Conservation (phyloP, 2,888 invertebrate species). For the Agonopterix heracliana region DNA sequence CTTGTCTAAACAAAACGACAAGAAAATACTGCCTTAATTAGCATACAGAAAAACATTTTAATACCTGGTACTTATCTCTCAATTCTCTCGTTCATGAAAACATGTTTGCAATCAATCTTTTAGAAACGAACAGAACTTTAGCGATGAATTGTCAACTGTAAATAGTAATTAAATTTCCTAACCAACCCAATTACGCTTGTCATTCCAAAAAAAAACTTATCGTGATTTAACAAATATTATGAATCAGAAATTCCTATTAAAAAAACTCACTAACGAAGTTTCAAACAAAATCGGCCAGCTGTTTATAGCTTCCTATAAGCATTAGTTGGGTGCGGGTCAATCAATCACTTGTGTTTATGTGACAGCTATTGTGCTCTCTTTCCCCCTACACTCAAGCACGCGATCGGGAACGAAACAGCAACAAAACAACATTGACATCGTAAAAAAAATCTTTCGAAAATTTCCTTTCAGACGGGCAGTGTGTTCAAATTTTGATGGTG, state of each 20-base stretch:
- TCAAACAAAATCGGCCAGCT: slow-evolving; percentile 51
- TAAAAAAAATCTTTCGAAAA: slow-evolving; percentile 30
- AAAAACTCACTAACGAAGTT: slow-evolving; percentile 26
- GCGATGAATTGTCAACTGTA: neutral
- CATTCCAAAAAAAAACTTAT: slow-evolving; percentile 26
- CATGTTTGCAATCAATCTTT: too few species aligned
- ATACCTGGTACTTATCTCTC: too few species aligned
- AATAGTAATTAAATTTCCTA: neutral
- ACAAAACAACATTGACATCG: too few species aligned
- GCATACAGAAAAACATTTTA: slow-evolving; percentile 12
- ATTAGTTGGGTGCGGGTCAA: slow-evolving; percentile 68
- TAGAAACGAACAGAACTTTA: neutral
- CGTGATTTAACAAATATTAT: slow-evolving; percentile 34
- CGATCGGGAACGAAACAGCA: slow-evolving; percentile 30
- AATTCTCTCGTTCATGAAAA: too few species aligned
- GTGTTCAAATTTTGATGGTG: too few species aligned
- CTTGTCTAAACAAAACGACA: slow-evolving; percentile 20
- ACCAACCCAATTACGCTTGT: slow-evolving; percentile 22
- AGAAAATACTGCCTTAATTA: slow-evolving; percentile 8
- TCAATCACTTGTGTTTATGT: slow-evolving; percentile 71
- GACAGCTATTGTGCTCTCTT: slow-evolving; percentile 58
- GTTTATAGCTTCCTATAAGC: slow-evolving; percentile 67
- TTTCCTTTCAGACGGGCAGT: too few species aligned
- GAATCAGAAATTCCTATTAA: slow-evolving; percentile 6
- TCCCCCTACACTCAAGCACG: slow-evolving; percentile 33